Conservation (phyloP, 2,113 vertebrate species). For the Cettia cetti region DNA sequence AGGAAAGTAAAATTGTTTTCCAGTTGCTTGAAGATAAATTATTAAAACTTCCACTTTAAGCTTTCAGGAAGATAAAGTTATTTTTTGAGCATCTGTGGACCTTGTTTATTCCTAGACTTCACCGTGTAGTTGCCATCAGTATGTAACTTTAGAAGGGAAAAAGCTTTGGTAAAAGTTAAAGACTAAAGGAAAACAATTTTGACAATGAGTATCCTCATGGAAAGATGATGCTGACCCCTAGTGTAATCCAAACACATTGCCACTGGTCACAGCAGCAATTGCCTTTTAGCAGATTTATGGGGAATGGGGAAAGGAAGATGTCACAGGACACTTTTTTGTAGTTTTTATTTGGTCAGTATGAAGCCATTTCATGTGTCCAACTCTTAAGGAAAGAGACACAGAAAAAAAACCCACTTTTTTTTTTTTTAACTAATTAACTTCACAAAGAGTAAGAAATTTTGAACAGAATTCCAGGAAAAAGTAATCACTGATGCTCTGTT, state of each 20-base stretch:
- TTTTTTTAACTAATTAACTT: neutral
- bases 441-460: neutral
- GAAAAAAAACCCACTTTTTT: neutral
- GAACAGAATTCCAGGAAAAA: neutral
- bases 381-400: neutral
- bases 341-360: neutral
- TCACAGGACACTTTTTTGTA: neutral
- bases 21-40: neutral
- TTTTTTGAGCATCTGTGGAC: neutral
- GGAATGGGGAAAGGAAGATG: neutral
- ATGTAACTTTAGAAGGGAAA: neutral
- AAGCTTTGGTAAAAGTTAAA: neutral
- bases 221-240: slow-evolving; percentile 36
- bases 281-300: neutral
- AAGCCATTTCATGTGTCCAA: neutral
- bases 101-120: neutral
- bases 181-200: neutral
- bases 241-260: neutral
- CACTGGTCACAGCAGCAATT: neutral
- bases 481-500: neutral
- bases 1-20: neutral
- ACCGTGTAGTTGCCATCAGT: neutral
- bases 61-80: neutral
- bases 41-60: neutral
- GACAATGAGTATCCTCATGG: neutral